Conservation (phyloP, 1,140 invertebrate species). For the Nilaparvata lugens region DNA sequence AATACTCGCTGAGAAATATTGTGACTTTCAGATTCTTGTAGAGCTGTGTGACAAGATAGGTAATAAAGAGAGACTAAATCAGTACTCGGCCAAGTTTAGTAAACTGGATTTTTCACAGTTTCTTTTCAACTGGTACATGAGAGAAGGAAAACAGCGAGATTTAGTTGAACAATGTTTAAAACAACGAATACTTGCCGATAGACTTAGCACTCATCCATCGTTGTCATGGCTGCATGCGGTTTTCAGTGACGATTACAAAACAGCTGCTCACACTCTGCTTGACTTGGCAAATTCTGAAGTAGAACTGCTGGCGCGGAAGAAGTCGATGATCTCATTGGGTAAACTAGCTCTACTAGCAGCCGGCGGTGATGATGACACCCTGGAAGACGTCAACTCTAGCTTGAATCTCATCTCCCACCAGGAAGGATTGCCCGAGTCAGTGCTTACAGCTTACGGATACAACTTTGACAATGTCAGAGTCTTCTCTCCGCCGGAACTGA, state of each 20-base stretch:
- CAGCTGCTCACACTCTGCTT: constrained; percentile 54
- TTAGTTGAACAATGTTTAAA: constrained; percentile 37
- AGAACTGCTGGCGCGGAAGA: constrained; percentile 43
- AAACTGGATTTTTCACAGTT: constrained; percentile 55
- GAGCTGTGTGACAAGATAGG: constrained; percentile 65
- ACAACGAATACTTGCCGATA: constrained; percentile 39
- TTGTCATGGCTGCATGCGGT: constrained; percentile 71
- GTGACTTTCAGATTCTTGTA: constrained; percentile 75
- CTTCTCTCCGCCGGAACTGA: constrained; percentile 57
- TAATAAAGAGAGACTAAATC: constrained; percentile 63
- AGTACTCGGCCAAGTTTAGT: constrained; percentile 68
- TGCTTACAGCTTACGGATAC: constrained; percentile 56
- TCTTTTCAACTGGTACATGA: constrained; percentile 61
- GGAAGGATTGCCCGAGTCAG: constrained; percentile 53
- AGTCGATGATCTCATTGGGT: constrained; percentile 15
- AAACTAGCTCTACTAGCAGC: constrained; percentile 30
- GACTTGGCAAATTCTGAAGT: constrained; percentile 54
- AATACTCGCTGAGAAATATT: constrained; percentile 81
- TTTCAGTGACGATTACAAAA: constrained; percentile 49
- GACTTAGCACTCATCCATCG: constrained; percentile 59
- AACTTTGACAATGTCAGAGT: constrained; percentile 58
- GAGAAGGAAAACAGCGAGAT: constrained; percentile 53
- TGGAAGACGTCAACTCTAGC: constrained; percentile 29
- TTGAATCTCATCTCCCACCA: constrained; percentile 59
- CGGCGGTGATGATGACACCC: neutral